Conservation (phyloP, 2,888 invertebrate genomes). For the Embidobia sp. region DNA sequence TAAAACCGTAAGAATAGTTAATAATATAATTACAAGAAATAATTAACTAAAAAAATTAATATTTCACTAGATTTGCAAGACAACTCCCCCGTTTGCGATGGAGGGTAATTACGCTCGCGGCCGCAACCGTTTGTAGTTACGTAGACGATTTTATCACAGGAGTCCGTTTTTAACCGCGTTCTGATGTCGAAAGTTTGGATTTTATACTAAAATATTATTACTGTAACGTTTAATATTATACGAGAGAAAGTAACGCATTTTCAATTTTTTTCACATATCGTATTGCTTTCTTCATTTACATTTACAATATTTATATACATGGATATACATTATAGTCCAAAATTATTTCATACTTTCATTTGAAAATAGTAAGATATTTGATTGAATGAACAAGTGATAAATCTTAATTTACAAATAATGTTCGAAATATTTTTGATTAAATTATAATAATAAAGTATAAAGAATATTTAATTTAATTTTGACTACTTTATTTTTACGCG, state of each 20-base stretch:
- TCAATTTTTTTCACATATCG: constrained; percentile 24
- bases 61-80: constrained; percentile 80
- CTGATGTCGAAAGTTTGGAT: constrained; percentile 69
- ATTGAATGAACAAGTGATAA: too few relatives aligned
- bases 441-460: too few relatives aligned
- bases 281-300: constrained; percentile 46
- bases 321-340: constrained; percentile 25
- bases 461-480: not conserved
- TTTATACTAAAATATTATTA: constrained; percentile 65
- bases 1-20: constrained; percentile 44
- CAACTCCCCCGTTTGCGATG: constrained; percentile 67
- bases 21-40: constrained; percentile 43
- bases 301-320: constrained; percentile 56
- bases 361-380: too few relatives aligned
- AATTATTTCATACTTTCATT: not conserved
- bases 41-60: constrained; percentile 69
- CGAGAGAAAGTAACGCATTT: constrained; percentile 66
- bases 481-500: not conserved
- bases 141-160: constrained; percentile 79
- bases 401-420: too few relatives aligned
- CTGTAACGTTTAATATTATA: constrained; percentile 66
- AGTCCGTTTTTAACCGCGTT: constrained; percentile 73
- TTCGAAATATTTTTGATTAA: too few relatives aligned
- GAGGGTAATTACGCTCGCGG: constrained; percentile 63
- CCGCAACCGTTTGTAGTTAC: constrained; percentile 68